These are phyloP conservation scores for Formica selysi DNA, from an alignment of 1,140 invertebrate species.

Conservation along the genomic window DNA sequence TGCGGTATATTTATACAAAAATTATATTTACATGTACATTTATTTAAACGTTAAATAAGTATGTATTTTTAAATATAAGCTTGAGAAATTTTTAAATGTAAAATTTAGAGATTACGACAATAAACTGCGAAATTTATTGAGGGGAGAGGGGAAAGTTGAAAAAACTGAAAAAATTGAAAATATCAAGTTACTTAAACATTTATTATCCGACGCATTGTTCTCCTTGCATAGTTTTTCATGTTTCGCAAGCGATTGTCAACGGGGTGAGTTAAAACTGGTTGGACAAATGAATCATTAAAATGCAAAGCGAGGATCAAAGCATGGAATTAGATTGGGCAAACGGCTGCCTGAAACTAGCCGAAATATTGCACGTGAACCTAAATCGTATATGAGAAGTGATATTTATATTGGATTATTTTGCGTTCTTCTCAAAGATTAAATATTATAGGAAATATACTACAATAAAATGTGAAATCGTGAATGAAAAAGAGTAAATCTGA, in stretches of 20 bases:
- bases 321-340: slow-evolving; percentile 66
- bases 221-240: background rate
- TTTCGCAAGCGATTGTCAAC: slow-evolving; percentile 5
- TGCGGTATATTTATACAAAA: background rate
- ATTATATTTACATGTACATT: background rate
- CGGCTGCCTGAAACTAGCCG: slow-evolving; percentile 40
- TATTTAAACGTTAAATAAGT: slow-evolving; percentile 12
- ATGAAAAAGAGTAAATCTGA: background rate
- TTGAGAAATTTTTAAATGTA: too few relatives aligned
- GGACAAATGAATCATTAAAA: slow-evolving; percentile 75
- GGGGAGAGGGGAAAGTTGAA: too few relatives aligned
- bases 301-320: slow-evolving; percentile 77
- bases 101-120: background rate
- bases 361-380: slow-evolving; percentile 61
- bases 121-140: background rate
- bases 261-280: slow-evolving; percentile 52
- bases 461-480: too few relatives aligned
- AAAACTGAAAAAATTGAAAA: background rate
- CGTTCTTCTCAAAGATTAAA: background rate
- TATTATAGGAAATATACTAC: background rate
- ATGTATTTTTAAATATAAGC: background rate
- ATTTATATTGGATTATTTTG: slow-evolving; percentile 19
- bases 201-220: background rate
- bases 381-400: slow-evolving; percentile 65
- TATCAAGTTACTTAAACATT: slow-evolving; percentile 19